A percentile compares a stretch with the other conserved stretches of the same genome.
phyloP scores from a whole-genome alignment of 2,888 invertebrate genomes.

The Rhabditoides inermis region DNA sequence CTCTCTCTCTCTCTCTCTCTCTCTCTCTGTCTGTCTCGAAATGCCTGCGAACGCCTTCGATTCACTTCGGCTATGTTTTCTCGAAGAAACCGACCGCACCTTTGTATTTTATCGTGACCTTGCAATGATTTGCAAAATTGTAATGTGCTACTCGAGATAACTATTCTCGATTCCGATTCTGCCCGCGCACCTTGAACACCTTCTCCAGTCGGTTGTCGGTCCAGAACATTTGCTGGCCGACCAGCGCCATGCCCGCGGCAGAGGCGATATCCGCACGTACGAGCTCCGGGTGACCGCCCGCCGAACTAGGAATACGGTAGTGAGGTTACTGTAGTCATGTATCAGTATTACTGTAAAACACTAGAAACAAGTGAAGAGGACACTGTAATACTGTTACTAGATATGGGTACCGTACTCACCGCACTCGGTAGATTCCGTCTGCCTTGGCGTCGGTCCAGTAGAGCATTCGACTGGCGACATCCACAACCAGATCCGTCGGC shows the following conservation, averaged over 20 bases:
- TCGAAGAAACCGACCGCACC: background rate
- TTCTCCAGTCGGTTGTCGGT: conserved; percentile 47
- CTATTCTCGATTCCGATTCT: background rate
- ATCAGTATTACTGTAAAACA: no score
- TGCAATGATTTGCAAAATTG: background rate
- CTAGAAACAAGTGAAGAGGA: no score
- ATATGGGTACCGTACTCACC: background rate
- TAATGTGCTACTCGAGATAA: background rate
- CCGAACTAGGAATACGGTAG: no score
- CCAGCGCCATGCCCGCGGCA: conserved; percentile 44
- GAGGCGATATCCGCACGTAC: conserved; percentile 48
- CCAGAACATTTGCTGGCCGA: conserved; percentile 48
- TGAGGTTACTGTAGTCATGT: no score
- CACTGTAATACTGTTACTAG: background rate
- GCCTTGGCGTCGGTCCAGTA: conserved; percentile 94
- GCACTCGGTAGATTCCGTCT: conserved; percentile 72
- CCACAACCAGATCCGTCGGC: conserved; percentile 66
- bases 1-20: no score
- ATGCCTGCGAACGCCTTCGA: no score
- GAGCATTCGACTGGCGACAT: conserved; percentile 84
- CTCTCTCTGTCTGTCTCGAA: no score
- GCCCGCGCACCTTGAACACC: conserved; percentile 40
- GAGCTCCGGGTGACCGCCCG: no score
- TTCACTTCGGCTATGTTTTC: conserved; percentile 8
- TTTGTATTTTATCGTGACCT: no score